Base-by-base conservation (phyloP, 2,113 vertebrate species). In the Sebastes fasciatus region DNA sequence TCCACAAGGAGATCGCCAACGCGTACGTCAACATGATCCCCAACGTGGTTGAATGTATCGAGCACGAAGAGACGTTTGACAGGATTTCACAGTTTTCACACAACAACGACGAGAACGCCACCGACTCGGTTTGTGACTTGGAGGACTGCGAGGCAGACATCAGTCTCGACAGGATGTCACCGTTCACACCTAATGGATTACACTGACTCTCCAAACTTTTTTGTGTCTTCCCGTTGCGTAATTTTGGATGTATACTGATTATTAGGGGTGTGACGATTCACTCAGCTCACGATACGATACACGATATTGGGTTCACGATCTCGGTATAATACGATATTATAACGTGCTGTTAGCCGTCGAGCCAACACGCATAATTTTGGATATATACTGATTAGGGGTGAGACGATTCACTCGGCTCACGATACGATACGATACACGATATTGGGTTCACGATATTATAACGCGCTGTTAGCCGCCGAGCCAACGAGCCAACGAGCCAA, bases 21-120 rank as follows among this genome's bases (percentile, higher is more conserved):
- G 95, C 97, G 60, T 97, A 96, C 61, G 90, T 96, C 84, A 97
- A 97, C 90, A 96, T 95, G 95, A 97, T 99, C 84, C 98, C 97
- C 75, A 97, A 97, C 4, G 96, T 94, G 1, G 95, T 96, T 79
- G 95, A 95, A 82, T 95, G 94, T 72, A 93, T 94, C 0, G 92
- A 96, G 57, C 95, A 95, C 0, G 95, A 95, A 61, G 96, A 96
- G 62, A 94, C 95, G 51, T 97, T 97, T n/a, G 94, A 97, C 88
- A 93, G 92, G 62, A 94, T 95, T 88, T 96, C 96, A 13, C 96
- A 95, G 91, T 91, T 97, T 62, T 96, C 95, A 6, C 95, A 93
- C 6, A 94, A 94, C 11, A 93, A 93, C 0, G 96, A 93, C 0
- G 96, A 96, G 42, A 90, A 94, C 62, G 96, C 88, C 66, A 96